Conservation (phyloP, 2,888 invertebrate genomes). For the Rhamnusium bicolor region DNA sequence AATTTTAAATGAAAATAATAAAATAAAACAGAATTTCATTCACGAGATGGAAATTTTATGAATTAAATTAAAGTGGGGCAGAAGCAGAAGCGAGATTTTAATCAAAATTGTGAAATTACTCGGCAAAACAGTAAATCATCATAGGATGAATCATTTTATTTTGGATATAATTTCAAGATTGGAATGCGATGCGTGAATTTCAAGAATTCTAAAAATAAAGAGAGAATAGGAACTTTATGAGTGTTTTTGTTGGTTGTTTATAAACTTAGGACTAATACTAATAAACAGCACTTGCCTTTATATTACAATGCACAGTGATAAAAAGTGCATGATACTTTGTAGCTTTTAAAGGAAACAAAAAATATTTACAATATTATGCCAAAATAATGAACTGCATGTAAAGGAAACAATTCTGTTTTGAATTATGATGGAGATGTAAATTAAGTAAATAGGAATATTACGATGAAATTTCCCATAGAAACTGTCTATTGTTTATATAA, state of each 20-base stretch:
- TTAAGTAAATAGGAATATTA: too few relatives aligned
- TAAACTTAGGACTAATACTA: background rate
- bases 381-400: background rate
- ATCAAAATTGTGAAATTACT: conserved; percentile 16
- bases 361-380: background rate
- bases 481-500: too few relatives aligned
- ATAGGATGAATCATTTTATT: background rate
- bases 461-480: too few relatives aligned
- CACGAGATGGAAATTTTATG: conserved; percentile 47
- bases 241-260: background rate
- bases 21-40: conserved; percentile 42
- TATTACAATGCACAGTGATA: background rate
- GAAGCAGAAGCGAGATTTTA: background rate
- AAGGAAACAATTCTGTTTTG: background rate
- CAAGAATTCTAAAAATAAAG: background rate
- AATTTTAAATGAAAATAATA: conserved; percentile 47
- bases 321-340: background rate
- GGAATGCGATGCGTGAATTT: background rate
- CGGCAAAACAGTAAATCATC: conserved; percentile 1
- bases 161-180: background rate
- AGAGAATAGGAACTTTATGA: background rate
- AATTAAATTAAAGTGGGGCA: conserved; percentile 40
- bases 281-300: background rate
- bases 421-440: too few relatives aligned
- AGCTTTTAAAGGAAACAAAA: background rate